Percentiles rank a stretch among this genome's conserved stretches.
These are phyloP conservation scores for Sinonovacula constricta DNA, from an alignment of 1,140 invertebrate species.

Conservation along the genomic window DNA sequence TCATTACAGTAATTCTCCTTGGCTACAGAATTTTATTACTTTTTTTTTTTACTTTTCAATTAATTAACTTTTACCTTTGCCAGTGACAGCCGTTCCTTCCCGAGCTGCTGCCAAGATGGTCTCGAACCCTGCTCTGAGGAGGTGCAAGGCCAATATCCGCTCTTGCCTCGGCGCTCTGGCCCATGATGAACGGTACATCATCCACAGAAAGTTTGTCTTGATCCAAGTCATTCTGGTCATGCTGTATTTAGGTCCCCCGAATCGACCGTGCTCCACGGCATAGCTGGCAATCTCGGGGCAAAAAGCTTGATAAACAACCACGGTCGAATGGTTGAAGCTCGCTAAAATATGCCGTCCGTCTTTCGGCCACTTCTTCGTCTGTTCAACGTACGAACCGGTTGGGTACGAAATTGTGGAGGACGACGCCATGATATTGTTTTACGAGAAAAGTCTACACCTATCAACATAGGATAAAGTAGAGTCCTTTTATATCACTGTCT, in stretches of 20 bases:
- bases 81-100: neutral
- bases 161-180: constrained; percentile 64
- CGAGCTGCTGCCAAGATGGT: constrained; percentile 54
- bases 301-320: constrained; percentile 70
- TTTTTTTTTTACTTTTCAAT: too few species aligned
- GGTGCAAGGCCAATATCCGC: constrained; percentile 61
- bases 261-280: constrained; percentile 48
- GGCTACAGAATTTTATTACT: too few species aligned
- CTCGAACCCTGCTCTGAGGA: constrained; percentile 62
- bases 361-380: constrained; percentile 35
- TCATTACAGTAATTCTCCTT: too few species aligned
- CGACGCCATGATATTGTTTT: too few species aligned
- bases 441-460: too few species aligned
- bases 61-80: neutral
- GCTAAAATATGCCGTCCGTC: constrained; percentile 60
- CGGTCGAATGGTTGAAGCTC: constrained; percentile 44
- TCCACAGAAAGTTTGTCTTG: constrained; percentile 72
- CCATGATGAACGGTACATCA: constrained; percentile 72
- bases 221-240: constrained; percentile 68
- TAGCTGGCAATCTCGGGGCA: constrained; percentile 55
- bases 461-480: too few species aligned
- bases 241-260: constrained; percentile 53
- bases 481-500: too few species aligned
- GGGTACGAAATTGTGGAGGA: too few species aligned
- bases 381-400: constrained; percentile 41